A percentile compares a stretch with the other conserved stretches of the same genome.
Evolutionary conservation across 2,113 vertebrate species (phyloP).

Genomic region (Australoheros scitulus): DNA sequence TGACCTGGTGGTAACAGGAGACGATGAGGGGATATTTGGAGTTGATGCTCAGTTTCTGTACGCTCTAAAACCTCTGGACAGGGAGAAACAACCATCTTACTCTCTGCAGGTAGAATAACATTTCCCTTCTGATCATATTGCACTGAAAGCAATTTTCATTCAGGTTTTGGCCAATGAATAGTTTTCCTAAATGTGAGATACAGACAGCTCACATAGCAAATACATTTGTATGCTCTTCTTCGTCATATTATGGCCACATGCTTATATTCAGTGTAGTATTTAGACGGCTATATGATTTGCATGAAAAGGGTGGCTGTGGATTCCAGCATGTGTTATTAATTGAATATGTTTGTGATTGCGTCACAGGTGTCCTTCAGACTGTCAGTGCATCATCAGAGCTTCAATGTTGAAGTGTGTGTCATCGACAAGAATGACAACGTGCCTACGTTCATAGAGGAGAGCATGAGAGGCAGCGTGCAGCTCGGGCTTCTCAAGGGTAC

Average conservation of each 20-base stretch:
- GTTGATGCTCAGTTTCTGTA: slow-evolving; percentile 84
- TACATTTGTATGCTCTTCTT: background rate
- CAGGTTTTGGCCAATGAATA: background rate
- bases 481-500: slow-evolving; percentile 81
- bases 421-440: slow-evolving; percentile 84
- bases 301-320: background rate
- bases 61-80: slow-evolving; percentile 82
- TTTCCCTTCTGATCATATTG: background rate
- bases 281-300: background rate
- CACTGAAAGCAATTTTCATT: background rate
- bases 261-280: background rate
- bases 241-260: background rate
- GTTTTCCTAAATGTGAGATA: background rate
- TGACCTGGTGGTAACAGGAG: slow-evolving; percentile 74
- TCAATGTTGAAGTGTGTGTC: slow-evolving; percentile 76
- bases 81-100: slow-evolving; percentile 85
- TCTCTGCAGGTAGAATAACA: slow-evolving; percentile 76
- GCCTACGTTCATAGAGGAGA: slow-evolving; percentile 75
- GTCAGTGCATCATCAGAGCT: slow-evolving; percentile 72
- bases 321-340: background rate
- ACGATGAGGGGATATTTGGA: slow-evolving; percentile 82
- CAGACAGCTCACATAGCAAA: background rate
- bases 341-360: slow-evolving; percentile 15
- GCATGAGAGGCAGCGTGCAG: slow-evolving; percentile 79
- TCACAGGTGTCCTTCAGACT: slow-evolving; percentile 76